Evolutionary conservation across 1,140 invertebrate genomes (phyloP), one percentile per base, ranked within the genome.

Genomic region (Asobara japonica): DNA sequence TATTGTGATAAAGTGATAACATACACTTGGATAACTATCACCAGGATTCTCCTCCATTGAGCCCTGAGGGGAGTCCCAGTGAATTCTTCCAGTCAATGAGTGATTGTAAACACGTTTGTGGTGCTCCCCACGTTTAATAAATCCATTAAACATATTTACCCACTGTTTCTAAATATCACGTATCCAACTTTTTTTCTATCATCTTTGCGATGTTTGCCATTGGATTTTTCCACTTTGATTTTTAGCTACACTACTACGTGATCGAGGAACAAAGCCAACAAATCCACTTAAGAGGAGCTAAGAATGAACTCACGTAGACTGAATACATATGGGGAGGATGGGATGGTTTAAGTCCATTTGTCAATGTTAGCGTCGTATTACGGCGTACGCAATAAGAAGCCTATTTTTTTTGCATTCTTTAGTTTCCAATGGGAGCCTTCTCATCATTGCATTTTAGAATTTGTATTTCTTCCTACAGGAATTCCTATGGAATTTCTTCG

Each of bases 1-100:
- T 74, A 71, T 74, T 56, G 56, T 56, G 64, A 56, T 62, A 27
- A 60, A n/a, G n/a, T n/a, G 33, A 66, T 33, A 66, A 30, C 13
- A 22, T 0, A 61, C n/a, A 25, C 22, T 2, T 8, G 20, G 18
- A 20, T 22, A 18, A 38, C 8, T 18, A 10, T 11, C 3, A 29
- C 51, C 41, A 27, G 67, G 70, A 78, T 69, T 74, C 67, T 67
- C 65, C 61, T 61, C 74, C 67, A 70, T 16, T 77, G 74, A 79
- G 77, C 76, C 74, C 76, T 29, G 74, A 65, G 66, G 48, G 51
- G 64, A 38, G 69, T 71, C 73, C 33, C 22, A 77, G 41, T 30
- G 48, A 62, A 68, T 22, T 33, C 5, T 25, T 0, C 11, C 18
- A 56, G 18, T 56, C 2, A 56, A 56, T 22, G 22, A 25, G 3